Base-by-base conservation (phyloP, 2,888 invertebrate genomes). In the Linnaemya vulpina region DNA sequence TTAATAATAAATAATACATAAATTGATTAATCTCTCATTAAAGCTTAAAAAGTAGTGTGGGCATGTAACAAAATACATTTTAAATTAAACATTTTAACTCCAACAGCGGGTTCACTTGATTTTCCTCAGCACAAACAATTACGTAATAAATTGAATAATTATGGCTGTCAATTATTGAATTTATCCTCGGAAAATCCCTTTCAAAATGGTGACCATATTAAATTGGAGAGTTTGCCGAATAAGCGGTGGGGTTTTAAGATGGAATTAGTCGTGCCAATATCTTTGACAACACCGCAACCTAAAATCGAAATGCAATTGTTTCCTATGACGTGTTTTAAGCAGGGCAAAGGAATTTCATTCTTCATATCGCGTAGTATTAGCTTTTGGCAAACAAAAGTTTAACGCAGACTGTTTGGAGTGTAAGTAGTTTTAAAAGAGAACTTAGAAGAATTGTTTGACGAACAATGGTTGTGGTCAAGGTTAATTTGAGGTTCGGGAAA, bases 131-230 rank as follows among this genome's bases (percentile, higher is more conserved):
- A 17, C 22, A 25, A 38, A 22, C 15, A 55, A 58, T 58, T 58
- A 35, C 9, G 0, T 13, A 20, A 49, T 46, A 62, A 67, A 68
- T 80, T 49, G 13, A 76, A 81, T 40, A 84, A 78, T 74, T 77
- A 70, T 81, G 84, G 77, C 81, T 84, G 84, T 70, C 51, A 78
- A 70, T 73, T 73, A 49, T 74, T 65, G 15, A 84, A 58, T 74
- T 62, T 58, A 40, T 38, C 11, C 2, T 0, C 8, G 30, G 15
- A 49, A n/a, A 67, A 51, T 51, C 51, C 15, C 17, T 1, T 20
- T 63, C 38, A 30, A 40, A 53, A 63, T 30, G 25, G 30, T 75
- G 8, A 25, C 25, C 13, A 40, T n/a, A 15, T 67, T 11, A 46
- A 53, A 9, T 17, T 3, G n/a, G 11, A n/a, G 17, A 17, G n/a